Base-by-base conservation (phyloP, 2,113 vertebrate genomes). In the Callipepla squamata region DNA sequence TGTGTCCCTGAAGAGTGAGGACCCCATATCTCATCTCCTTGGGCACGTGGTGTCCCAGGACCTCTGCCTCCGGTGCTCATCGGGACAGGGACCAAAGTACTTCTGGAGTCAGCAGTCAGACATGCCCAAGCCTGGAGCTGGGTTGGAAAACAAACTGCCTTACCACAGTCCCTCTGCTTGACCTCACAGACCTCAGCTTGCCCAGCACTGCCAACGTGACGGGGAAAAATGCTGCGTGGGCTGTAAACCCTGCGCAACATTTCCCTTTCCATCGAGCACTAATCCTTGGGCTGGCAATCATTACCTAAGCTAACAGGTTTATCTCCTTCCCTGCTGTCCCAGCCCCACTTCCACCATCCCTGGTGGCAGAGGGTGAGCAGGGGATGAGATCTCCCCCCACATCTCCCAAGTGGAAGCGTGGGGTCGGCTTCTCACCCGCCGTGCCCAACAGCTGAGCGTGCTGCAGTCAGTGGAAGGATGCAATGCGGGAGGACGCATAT, bases 31-130 rank as follows among this genome's bases (percentile, higher is more conserved):
- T 9, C 51, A 30, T 2, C 17, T 17, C 34, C 45, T 48, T 50
- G 51, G 22, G 61, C 36, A 65, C 2, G 0, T 0, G 6, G 45
- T 0, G 0, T 48, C 5, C 59, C 8, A 1, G 10, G 50, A 83
- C 59, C 72, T 55, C 68, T n/a, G 17, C 40, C 70, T 87, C 53
- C 7, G 4, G 51, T 42, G 74, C 8, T 1, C 7, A 17, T 2
- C 53, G 65, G 77, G 21, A 77, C 48, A 75, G 44, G 25, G 89
- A 45, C 68, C 28, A 18, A 95, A 93, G 89, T 89, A 86, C 84
- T 78, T 78, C 34, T 42, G 19, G 38, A 93, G 53, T 87, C 84
- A 92, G 74, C 91, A 90, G 45, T 12, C 9, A 15, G 83, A 18
- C 30, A 32, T 1, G 11, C 76, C 62, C 16, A 40, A 80, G 47